Conservation (phyloP, 2,888 invertebrate genomes). For the Seira musarum region DNA sequence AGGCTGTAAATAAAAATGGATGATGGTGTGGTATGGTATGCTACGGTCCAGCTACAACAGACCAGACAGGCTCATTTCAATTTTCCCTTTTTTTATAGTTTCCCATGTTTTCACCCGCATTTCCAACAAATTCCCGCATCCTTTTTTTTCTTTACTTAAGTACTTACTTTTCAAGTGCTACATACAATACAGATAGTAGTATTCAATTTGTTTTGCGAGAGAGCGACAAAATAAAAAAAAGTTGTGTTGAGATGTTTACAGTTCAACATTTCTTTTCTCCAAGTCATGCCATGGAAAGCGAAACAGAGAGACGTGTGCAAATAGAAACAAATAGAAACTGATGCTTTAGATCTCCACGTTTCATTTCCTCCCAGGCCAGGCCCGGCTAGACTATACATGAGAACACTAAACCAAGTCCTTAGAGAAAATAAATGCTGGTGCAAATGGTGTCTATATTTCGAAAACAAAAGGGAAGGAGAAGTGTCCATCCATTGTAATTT, state of each 20-base stretch:
- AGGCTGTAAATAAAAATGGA: conserved; percentile 8
- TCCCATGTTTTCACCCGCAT: neutral
- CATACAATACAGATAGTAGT: no score
- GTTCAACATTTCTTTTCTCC: neutral
- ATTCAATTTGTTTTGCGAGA: no score
- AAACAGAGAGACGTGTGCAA: neutral
- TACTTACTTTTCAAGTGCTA: no score
- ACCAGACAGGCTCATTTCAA: conserved; percentile 5
- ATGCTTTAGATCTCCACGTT: neutral
- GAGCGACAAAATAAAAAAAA: no score
- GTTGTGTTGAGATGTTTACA: neutral
- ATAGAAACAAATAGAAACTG: no score
- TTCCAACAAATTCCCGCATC: neutral
- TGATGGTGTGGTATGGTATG: neutral
- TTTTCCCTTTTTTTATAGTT: conserved; percentile 5
- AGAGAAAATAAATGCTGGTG: no score
- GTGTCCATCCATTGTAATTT: conserved; percentile 7
- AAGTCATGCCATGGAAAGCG: neutral
- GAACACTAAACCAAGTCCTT: no score
- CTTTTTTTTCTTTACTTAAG: no score
- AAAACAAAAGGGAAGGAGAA: neutral
- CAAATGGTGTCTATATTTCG: neutral
- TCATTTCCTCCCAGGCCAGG: neutral
- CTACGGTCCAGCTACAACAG: no score
- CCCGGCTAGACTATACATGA: no score